phyloP scores from a whole-genome alignment of 2,888 invertebrate genomes.

The Argyresthia goedartella region DNA sequence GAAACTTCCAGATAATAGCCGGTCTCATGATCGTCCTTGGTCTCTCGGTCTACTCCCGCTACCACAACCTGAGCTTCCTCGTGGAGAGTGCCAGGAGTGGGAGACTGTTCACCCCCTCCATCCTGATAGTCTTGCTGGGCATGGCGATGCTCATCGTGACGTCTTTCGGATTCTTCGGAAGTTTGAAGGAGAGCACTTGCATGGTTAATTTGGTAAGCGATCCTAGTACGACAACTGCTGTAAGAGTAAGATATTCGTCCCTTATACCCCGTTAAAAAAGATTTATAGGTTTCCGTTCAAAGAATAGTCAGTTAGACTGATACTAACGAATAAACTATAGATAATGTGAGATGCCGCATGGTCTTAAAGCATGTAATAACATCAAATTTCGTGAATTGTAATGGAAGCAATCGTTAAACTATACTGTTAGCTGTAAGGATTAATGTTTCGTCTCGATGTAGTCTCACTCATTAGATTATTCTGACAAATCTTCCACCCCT shows the following conservation, averaged over 20 bases:
- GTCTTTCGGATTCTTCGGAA: conserved; percentile 87
- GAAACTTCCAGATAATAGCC: conserved; percentile 34
- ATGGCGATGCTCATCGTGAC: conserved; percentile 80
- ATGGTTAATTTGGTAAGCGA: conserved; percentile 72
- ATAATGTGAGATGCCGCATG: no score
- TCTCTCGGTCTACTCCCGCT: conserved; percentile 51
- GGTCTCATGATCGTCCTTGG: conserved; percentile 53
- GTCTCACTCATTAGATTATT: no score
- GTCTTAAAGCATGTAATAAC: no score
- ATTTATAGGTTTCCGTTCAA: neutral
- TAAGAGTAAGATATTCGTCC: neutral
- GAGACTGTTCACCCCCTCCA: conserved; percentile 79
- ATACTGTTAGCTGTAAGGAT: no score
- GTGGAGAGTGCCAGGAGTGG: conserved; percentile 38
- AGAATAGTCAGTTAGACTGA: neutral
- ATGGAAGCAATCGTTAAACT: no score
- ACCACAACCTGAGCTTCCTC: conserved; percentile 47
- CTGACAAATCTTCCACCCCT: no score
- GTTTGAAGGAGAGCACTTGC: conserved; percentile 82
- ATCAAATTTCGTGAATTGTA: no score
- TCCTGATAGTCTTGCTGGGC: conserved; percentile 82
- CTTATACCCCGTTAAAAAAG: neutral
- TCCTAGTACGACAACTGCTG: neutral
- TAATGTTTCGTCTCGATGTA: no score
- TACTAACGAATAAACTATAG: no score